Evolutionary conservation across 2,113 vertebrate genomes (phyloP).

Genomic region (Apodemus speciosus): DNA sequence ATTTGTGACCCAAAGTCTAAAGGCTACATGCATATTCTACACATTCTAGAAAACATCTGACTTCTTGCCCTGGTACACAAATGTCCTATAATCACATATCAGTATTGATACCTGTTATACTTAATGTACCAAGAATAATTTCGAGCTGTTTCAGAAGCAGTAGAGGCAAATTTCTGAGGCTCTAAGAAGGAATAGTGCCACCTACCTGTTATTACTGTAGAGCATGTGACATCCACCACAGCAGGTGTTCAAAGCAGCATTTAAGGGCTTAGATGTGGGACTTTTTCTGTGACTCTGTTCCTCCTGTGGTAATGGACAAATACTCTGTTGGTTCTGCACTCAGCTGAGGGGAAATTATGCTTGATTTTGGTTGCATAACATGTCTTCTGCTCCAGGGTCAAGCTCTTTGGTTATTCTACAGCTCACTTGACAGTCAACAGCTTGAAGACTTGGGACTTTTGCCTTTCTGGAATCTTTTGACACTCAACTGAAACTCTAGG

Average conservation of each 20-base stretch:
- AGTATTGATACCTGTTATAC: slow-evolving; percentile 34
- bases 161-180: slow-evolving; percentile 35
- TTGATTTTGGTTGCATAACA: slow-evolving; percentile 52
- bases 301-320: slow-evolving; percentile 41
- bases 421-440: slow-evolving; percentile 64
- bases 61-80: slow-evolving; percentile 52
- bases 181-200: slow-evolving; percentile 51
- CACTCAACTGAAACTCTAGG: slow-evolving; percentile 44
- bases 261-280: slow-evolving; percentile 22
- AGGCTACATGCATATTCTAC: slow-evolving; percentile 24
- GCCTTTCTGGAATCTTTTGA: slow-evolving; percentile 68
- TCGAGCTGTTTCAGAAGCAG: slow-evolving; percentile 43
- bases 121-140: slow-evolving; percentile 54
- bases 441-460: slow-evolving; percentile 58
- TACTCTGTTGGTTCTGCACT: slow-evolving; percentile 16
- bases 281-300: slow-evolving; percentile 54
- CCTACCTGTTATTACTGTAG: slow-evolving; percentile 27
- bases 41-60: slow-evolving; percentile 47
- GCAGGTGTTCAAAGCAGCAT: slow-evolving; percentile 55
- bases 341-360: slow-evolving; percentile 51
- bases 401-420: slow-evolving; percentile 60
- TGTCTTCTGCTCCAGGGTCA: slow-evolving; percentile 48
- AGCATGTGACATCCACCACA: slow-evolving; percentile 19
- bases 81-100: slow-evolving; percentile 53
- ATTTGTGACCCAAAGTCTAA: slow-evolving; percentile 49